phyloP scores from a whole-genome alignment of 2,113 vertebrate species.

The Phyllostomus discolor region DNA sequence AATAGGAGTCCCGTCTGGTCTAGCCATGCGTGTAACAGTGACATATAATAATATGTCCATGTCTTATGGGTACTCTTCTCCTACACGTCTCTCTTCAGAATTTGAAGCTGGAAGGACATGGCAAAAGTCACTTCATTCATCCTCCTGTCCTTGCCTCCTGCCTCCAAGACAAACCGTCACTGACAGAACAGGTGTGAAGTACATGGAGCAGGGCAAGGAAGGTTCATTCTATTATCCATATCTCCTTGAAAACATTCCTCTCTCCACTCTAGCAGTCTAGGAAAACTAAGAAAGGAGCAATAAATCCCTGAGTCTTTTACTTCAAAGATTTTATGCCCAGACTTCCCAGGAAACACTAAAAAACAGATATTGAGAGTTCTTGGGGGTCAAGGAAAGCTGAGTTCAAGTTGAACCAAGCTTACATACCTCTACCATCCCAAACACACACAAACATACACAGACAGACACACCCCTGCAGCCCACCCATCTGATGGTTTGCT shows the following conservation, averaged over 20 bases:
- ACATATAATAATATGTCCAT: too few relatives aligned
- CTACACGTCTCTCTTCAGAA: not conserved
- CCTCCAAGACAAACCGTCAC: not conserved
- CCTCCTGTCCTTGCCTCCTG: not conserved
- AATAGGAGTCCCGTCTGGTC: not conserved
- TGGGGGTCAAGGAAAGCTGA: not conserved
- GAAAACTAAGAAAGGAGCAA: not conserved
- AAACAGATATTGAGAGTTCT: not conserved
- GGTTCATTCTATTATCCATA: not conserved
- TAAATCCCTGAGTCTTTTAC: not conserved
- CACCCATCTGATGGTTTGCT: not conserved
- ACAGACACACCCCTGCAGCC: not conserved
- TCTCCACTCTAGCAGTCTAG: not conserved
- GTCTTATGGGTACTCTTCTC: not conserved
- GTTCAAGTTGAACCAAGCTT: not conserved
- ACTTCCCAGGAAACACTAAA: not conserved
- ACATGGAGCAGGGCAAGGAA: not conserved
- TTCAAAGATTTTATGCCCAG: not conserved
- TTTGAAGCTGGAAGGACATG: not conserved
- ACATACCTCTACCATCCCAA: not conserved
- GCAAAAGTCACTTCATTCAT: not conserved
- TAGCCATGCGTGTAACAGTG: not conserved
- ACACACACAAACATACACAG: not conserved
- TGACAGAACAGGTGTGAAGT: not conserved
- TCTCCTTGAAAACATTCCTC: not conserved